Evolutionary conservation across 2,113 vertebrate genomes (phyloP).

Genomic region (Asarcornis scutulata): DNA sequence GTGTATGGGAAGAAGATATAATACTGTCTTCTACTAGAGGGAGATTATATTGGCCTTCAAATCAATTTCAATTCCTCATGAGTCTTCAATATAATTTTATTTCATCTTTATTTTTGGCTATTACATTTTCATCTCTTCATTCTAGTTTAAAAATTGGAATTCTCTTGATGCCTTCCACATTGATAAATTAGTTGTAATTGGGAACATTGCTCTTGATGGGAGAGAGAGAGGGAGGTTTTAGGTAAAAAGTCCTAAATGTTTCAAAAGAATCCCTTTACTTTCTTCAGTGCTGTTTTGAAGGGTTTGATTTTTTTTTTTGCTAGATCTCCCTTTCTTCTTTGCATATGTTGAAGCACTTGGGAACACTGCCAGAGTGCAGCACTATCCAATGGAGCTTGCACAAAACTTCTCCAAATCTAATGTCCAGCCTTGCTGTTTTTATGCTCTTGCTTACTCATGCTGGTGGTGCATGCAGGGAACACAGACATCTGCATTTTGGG

Average conservation of each 20-base stretch:
- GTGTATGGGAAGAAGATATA: constrained; percentile 27
- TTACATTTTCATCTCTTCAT: constrained; percentile 56
- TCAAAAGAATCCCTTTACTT: neutral
- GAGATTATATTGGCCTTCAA: constrained; percentile 45
- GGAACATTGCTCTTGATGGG: neutral
- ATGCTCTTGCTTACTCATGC: fast-evolving
- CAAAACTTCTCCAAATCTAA: neutral
- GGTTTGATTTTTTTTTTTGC: neutral
- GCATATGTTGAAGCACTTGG: neutral
- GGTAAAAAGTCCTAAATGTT: constrained; percentile 30
- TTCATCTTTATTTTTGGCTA: constrained; percentile 49
- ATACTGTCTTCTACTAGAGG: constrained; percentile 16
- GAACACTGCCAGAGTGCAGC: neutral
- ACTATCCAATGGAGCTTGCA: neutral
- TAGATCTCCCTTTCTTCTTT: neutral
- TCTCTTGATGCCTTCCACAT: neutral
- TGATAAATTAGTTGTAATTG: constrained; percentile 46
- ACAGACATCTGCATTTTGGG: neutral
- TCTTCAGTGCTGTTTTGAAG: neutral
- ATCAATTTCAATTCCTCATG: constrained; percentile 63
- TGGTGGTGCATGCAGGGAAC: neutral
- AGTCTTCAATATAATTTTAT: constrained; percentile 54
- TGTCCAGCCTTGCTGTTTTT: neutral
- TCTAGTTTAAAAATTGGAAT: constrained; percentile 31
- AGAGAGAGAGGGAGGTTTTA: neutral